Base-by-base conservation (phyloP, 2,113 vertebrate genomes). In the Erythrocercus mccallii region DNA sequence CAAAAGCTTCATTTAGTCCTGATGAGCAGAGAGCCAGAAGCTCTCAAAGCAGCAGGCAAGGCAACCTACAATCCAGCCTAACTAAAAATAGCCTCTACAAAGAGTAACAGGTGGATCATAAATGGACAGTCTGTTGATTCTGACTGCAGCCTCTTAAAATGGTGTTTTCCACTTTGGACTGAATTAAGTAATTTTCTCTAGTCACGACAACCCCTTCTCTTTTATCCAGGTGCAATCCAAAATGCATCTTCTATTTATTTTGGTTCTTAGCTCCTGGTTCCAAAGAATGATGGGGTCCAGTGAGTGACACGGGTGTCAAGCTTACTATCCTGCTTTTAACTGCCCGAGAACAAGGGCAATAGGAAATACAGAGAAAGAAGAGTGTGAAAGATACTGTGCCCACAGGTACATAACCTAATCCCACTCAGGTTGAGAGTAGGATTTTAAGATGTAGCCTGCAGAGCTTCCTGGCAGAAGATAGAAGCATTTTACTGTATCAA, bases 341-440 rank as follows among this genome's bases (percentile, higher is more conserved):
- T 72, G 62, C 28, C 35, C 14, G 31, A 62, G 58, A 28, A 57
- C 37, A 81, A 88, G 38, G 18, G 23, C 19, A 53, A 80, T 24
- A 83, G 23, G 30, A 51, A 83, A 65, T 12, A 71, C 4, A 47
- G 47, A 54, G 35, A 60, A 83, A 86, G 65, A 78, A 82, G 18
- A 5, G 68, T 37, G 66, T 37, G 19, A 42, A 11, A 50, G 25
- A 53, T 37, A 21, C 2, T 37, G 12, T 50, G 25, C 6, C 33
- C 40, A 18, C 0, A 0, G 25, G 9, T 15, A 48, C 11, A 35
- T n/a, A 24, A 45, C 16, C 4, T 68, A 58, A 38, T 38, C 5
- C 33, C 9, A 7, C 3, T 44, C 72, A 23, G 11, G 5, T 0
- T 7, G 2, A 48, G 16, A 66, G 62, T 19, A 84, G 31, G 11